Conservation (phyloP, 2,888 invertebrate species). For the Cabera pusaria region DNA sequence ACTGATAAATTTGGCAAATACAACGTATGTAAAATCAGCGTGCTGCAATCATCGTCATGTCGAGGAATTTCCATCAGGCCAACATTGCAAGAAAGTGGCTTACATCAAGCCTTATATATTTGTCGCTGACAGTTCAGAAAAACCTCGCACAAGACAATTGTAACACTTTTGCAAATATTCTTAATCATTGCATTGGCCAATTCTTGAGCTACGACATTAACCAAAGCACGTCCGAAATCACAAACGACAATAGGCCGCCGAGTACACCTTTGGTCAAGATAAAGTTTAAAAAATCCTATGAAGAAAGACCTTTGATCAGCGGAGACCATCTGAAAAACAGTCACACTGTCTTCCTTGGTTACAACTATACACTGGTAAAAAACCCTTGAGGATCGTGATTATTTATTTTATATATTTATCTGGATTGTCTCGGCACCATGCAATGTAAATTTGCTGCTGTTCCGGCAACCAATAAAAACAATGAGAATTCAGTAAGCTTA, state of each 20-base stretch:
- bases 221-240: constrained; percentile 1
- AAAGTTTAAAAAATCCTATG: too few relatives aligned
- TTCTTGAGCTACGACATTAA: constrained; percentile 10
- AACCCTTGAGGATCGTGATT: background rate
- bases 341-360: background rate
- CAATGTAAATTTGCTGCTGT: background rate
- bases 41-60: constrained; percentile 1
- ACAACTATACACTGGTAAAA: constrained; percentile 1
- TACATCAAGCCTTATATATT: constrained; percentile 9
- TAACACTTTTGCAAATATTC: constrained; percentile 6
- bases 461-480: too few relatives aligned
- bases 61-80: constrained; percentile 6
- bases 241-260: background rate
- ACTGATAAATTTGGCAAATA: constrained; percentile 8
- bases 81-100: constrained; percentile 11
- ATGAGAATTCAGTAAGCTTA: too few relatives aligned
- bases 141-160: background rate
- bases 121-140: background rate
- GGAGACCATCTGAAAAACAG: constrained; percentile 1
- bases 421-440: background rate
- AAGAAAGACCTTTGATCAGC: background rate
- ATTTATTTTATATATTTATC: background rate
- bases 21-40: constrained; percentile 9
- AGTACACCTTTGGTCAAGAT: too few relatives aligned
- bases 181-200: constrained; percentile 13